Evolutionary conservation across 2,888 invertebrate species (phyloP), one percentile per base, ranked within the genome.

Genomic region (Timandra comae): DNA sequence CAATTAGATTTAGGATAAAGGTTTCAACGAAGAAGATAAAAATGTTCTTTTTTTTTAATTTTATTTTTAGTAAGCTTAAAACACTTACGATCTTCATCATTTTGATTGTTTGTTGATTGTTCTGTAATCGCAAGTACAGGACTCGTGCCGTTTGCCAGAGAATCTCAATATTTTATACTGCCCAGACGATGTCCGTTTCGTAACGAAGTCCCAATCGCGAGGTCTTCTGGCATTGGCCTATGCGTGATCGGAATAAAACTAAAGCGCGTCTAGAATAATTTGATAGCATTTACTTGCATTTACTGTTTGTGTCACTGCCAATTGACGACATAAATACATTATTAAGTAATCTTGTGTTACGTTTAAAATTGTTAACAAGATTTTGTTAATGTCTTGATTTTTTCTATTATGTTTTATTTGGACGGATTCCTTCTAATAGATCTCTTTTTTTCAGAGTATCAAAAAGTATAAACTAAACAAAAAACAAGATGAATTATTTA

Each of bases 11-110:
- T n/a, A n/a, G n/a, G n/a, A n/a, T n/a, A n/a, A n/a, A n/a, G n/a
- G n/a, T n/a, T n/a, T n/a, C n/a, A n/a, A n/a, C n/a, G n/a, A n/a
- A n/a, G n/a, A n/a, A n/a, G n/a, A n/a, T n/a, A n/a, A n/a, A n/a
- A 10, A 11, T 23, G 6, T 30, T 3, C 26, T 7, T 12, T 19
- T 26, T 25, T 20, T 24, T 25, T 20, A 26, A 9, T 16, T 22
- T 16, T 5, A 26, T n/a, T 27, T n/a, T 3, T 3, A 26, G 16
- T 29, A 25, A 24, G 11, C 1, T 16, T 23, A 6, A 30, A 28
- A 12, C 49, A 74, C 82, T 82, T 50, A 84, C 84, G 43, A 78
- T 57, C 56, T 84, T 84, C 68, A 80, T 77, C 81, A 84, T 82
- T 63, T 73, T 81, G 65, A 7, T 60, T 32, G 47, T 41, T 56